Evolutionary conservation across 2,888 invertebrate genomes (phyloP).

Genomic region (Dasypolia templi): DNA sequence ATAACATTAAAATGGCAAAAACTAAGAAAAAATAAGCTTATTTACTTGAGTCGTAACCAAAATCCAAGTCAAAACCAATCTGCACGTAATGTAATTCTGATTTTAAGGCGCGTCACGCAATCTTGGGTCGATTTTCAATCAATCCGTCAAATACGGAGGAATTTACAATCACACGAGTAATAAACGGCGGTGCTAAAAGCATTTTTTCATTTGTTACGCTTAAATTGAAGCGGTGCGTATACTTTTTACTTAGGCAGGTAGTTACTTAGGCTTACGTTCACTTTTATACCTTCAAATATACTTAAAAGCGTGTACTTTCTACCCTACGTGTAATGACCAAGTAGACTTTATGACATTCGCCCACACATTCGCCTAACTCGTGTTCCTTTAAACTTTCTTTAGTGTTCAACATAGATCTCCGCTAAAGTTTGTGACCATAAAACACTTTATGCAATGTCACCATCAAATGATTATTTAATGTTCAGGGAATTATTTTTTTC

Average conservation of each 20-base stretch:
- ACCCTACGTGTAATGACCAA: not conserved
- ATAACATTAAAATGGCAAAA: no score
- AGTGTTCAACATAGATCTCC: not conserved
- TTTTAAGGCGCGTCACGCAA: slow-evolving; percentile 47
- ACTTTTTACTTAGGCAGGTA: slow-evolving; percentile 13
- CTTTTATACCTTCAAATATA: slow-evolving; percentile 24
- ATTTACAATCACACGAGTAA: slow-evolving; percentile 66
- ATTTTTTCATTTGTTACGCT: slow-evolving; percentile 73
- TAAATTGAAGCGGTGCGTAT: slow-evolving; percentile 55
- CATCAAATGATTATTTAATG: not conserved
- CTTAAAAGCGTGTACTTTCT: not conserved
- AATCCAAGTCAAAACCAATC: slow-evolving; percentile 32
- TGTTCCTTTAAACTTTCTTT: not conserved
- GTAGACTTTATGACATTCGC: not conserved
- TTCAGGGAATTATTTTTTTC: slow-evolving; percentile 1
- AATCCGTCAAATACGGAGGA: slow-evolving; percentile 63
- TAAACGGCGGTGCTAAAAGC: slow-evolving; percentile 68
- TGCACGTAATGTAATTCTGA: slow-evolving; percentile 35
- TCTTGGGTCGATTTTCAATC: slow-evolving; percentile 60
- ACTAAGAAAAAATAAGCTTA: not conserved
- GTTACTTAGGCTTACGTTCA: slow-evolving; percentile 2
- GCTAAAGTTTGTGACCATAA: not conserved
- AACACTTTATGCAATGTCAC: slow-evolving; percentile 8
- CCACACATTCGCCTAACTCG: not conserved
- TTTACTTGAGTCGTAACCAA: slow-evolving; percentile 12